Base-by-base conservation (phyloP, 2,888 invertebrate genomes). In the Clepsis dumicolana region DNA sequence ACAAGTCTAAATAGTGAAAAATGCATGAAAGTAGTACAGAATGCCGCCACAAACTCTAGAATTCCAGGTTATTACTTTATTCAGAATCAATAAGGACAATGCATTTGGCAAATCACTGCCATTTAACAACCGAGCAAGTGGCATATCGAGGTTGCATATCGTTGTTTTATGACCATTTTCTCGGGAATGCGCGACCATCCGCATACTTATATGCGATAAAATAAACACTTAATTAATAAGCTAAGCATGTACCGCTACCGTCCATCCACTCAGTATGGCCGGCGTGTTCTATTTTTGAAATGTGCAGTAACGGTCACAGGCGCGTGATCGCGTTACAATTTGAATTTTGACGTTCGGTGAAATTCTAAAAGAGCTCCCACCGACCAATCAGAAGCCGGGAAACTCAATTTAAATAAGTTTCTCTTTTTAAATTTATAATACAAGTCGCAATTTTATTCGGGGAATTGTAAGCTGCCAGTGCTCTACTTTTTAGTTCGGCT, bases 271-370 rank as follows among this genome's bases (percentile, higher is more conserved):
- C 89, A 84, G 86, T 91, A 93, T 93, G 93, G 90, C 91, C 89
- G 91, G 89, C 86, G 81, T 85, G 91, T 90, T 90, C 93, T 91
- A 93, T 90, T 91, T 92, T 84, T 90, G 91, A 92, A 93, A 91
- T 92, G 91, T 91, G 91, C 92, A 89, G 86, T 91, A 93, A 93
- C 92, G 91, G 93, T 91, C 76, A 78, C 81, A 80, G 76, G 87
- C 80, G 89, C 93, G 92, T 93, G 93, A 91, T 90, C 82, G 91
- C 81, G 87, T 85, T 91, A 87, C 86, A 75, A 88, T 90, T 90
- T 83, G 83, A 89, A 90, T 90, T 91, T 88, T 86, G 87, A 90
- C 83, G 87, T 91, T 90, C 89, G 87, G 91, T 87, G 92, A 92
- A 93, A 93, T 93, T 92, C 84, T 90, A 85, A 80, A 85, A 74